Evolutionary conservation across 2,888 invertebrate genomes (phyloP), one percentile per base, ranked within the genome.

Genomic region (Plagodis pulveraria): DNA sequence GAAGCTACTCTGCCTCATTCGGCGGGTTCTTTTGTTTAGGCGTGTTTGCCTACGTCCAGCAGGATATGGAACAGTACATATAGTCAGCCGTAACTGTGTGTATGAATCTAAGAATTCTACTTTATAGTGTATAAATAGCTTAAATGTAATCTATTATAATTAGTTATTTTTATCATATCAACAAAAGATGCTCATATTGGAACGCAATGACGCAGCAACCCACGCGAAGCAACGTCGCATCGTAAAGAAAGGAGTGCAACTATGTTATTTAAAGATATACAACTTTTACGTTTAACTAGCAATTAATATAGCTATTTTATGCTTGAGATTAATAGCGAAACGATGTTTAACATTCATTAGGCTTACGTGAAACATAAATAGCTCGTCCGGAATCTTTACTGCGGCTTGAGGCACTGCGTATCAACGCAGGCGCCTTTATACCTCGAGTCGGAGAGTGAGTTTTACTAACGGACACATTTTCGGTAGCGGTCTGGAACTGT

Each of bases 271-370:
- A 38, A 67, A 61, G 9, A 63, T 63, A 56, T 65, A 75, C 66
- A 72, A 70, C 68, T 65, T 67, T 69, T 68, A 65, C 52, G 34
- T 52, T 43, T 44, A 40, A 38, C 66, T 70, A 52, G 50, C 42
- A 44, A 54, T 50, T 53, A 53, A 49, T 46, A 42, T 49, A 5
- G 35, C 33, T 22, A 58, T 35, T 53, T 58, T 49, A 52, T 40
- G 33, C 34, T 44, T 34, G 22, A 32, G 36, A 53, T 49, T 49
- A 35, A 53, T 52, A 40, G 5, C 10, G 40, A 53, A 45, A 41
- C 34, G 32, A 45, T 42, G 44, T 48, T 42, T 53, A 46, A 46
- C 12, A 50, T 54, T 46, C 10, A 34, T 52, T 22, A 12, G 10
- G 32, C 44, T 45, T 40, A 32, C 4, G 41, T 12, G 11, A 10